Evolutionary conservation across 2,797 vertebrate genomes (phyloP).

Genomic region (Falco naumanni): DNA sequence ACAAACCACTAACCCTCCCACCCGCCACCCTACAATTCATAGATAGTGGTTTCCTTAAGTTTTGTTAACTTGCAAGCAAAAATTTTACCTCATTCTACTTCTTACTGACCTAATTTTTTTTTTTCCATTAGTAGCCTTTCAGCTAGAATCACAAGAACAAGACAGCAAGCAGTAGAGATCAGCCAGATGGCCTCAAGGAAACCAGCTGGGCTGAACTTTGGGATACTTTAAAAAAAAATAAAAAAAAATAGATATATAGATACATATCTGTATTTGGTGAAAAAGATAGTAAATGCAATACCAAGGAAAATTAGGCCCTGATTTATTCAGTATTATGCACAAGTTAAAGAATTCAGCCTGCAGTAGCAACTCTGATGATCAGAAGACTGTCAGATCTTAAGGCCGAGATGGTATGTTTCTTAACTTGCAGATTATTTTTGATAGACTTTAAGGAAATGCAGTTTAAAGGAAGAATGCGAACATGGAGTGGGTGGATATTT

Average conservation of each 20-base stretch:
- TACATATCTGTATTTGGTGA: background rate
- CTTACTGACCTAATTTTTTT: background rate
- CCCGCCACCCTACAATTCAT: background rate
- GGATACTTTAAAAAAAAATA: background rate
- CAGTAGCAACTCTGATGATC: background rate
- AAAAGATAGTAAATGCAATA: background rate
- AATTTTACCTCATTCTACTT: background rate
- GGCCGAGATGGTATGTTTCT: background rate
- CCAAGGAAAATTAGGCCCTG: background rate
- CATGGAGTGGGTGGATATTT: constrained; percentile 12
- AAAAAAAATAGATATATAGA: background rate
- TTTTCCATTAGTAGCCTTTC: background rate
- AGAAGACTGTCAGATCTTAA: background rate
- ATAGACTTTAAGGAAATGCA: background rate
- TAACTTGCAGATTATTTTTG: background rate
- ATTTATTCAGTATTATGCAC: background rate
- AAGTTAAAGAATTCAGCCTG: background rate
- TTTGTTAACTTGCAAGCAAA: background rate
- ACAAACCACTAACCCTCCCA: background rate
- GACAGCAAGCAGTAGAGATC: background rate
- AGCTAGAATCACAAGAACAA: background rate
- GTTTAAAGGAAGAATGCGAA: background rate
- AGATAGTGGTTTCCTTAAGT: background rate
- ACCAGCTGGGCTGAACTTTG: background rate
- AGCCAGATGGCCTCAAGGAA: background rate